A percentile compares a stretch with the other conserved stretches of the same genome.
Evolutionary conservation across 2,113 vertebrate species (phyloP).

Genomic region (Malurus cyaneus): DNA sequence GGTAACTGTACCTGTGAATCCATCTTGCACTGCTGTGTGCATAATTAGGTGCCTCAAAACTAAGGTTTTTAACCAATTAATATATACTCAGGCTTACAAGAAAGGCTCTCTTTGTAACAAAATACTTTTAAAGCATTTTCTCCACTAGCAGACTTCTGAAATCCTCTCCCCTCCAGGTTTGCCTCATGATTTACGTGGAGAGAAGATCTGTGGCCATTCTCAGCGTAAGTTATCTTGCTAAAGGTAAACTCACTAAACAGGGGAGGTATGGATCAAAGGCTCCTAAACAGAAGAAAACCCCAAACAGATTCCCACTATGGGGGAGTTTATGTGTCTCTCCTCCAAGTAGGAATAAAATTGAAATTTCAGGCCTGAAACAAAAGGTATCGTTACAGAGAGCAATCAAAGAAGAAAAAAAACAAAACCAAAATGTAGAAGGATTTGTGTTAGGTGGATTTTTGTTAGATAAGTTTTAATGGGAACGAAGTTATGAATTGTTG

Average conservation of each 20-base stretch:
- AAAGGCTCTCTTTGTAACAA: neutral
- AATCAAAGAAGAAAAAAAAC: neutral
- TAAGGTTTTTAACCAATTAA: constrained; percentile 36
- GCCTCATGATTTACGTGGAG: neutral
- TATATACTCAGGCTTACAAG: neutral
- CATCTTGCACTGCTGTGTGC: neutral
- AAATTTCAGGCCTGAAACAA: constrained; percentile 22
- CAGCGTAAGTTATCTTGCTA: neutral
- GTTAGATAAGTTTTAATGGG: no score
- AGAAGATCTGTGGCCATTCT: neutral
- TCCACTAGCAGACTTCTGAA: neutral
- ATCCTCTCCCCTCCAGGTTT: neutral
- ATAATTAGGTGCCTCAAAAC: constrained; percentile 13
- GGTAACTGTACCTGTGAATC: neutral
- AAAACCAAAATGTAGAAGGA: neutral
- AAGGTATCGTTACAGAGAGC: neutral
- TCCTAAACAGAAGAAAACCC: constrained; percentile 8
- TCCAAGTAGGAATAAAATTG: neutral
- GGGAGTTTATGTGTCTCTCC: neutral
- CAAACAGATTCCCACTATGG: neutral
- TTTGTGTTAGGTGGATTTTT: no score
- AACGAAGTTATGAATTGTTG: no score
- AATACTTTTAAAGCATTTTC: constrained; percentile 21
- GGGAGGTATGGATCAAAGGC: neutral
- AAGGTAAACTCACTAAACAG: neutral